Evolutionary conservation across 2,888 invertebrate genomes (phyloP).

Genomic region (Apodemia zela): DNA sequence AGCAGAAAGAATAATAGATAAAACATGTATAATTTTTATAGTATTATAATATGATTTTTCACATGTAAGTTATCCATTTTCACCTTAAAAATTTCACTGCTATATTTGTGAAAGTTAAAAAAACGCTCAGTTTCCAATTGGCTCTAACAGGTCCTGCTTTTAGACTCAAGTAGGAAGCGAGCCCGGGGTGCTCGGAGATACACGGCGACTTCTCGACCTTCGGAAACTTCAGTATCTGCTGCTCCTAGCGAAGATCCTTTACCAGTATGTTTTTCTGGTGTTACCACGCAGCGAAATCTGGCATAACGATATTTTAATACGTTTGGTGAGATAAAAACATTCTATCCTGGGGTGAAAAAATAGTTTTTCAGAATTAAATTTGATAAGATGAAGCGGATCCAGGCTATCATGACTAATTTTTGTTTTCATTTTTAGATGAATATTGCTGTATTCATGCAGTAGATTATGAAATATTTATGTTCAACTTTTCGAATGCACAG

Average conservation of each 20-base stretch:
- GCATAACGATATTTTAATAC: constrained; percentile 14
- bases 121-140: constrained; percentile 47
- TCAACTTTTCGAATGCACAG: too few species aligned
- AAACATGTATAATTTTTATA: neutral
- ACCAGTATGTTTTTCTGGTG: constrained; percentile 68
- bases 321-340: neutral
- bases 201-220: constrained; percentile 71
- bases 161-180: constrained; percentile 75
- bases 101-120: constrained; percentile 7
- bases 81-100: constrained; percentile 9
- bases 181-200: constrained; percentile 63
- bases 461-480: too few species aligned
- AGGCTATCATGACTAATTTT: too few species aligned
- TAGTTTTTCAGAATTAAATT: too few species aligned
- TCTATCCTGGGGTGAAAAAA: neutral
- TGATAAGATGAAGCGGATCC: too few species aligned
- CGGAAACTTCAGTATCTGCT: constrained; percentile 72
- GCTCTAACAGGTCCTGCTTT: constrained; percentile 77
- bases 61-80: neutral
- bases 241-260: constrained; percentile 74
- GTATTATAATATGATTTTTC: neutral
- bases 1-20: too few species aligned
- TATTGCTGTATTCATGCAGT: too few species aligned
- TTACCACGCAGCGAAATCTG: constrained; percentile 65
- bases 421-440: too few species aligned